phyloP scores from a whole-genome alignment of 2,888 invertebrate species.

The Helobdella robusta region DNA sequence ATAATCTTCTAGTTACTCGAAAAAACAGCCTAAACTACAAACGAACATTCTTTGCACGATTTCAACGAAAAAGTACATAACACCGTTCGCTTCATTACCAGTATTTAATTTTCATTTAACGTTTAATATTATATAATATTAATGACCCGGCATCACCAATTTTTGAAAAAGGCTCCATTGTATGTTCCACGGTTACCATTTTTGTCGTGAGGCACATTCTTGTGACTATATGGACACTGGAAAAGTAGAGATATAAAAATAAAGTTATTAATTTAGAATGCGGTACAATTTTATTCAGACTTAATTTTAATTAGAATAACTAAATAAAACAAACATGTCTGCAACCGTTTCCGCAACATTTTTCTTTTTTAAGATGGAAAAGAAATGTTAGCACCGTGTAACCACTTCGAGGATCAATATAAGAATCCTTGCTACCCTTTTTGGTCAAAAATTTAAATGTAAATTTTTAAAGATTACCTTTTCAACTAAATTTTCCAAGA shows the following conservation, averaged over 20 bases:
- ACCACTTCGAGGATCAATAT: conserved; percentile 23
- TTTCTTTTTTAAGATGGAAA: conserved; percentile 13
- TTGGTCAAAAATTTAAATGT: background rate
- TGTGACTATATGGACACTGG: conserved; percentile 25
- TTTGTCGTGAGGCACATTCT: conserved; percentile 17
- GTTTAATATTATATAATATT: background rate
- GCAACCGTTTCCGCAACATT: conserved; percentile 24
- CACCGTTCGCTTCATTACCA: background rate
- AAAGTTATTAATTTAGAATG: too few relatives aligned
- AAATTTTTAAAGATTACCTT: too few relatives aligned
- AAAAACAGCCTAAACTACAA: too few relatives aligned
- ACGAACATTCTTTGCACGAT: too few relatives aligned
- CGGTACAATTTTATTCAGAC: too few relatives aligned
- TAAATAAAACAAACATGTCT: conserved; percentile 24
- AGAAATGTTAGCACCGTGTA: conserved; percentile 18
- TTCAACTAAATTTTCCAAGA: too few relatives aligned
- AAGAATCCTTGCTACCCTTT: conserved; percentile 5
- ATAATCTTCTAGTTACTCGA: too few relatives aligned
- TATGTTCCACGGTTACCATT: background rate
- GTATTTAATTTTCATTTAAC: background rate
- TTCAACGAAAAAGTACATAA: background rate
- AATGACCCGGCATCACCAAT: background rate
- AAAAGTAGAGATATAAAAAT: background rate
- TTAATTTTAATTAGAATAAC: background rate
- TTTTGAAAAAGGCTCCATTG: conserved; percentile 19